A percentile compares a stretch with the other conserved stretches of the same genome.
Conservation (phyloP, 1,140 invertebrate genomes). For the Bathynomus jamesi region DNA sequence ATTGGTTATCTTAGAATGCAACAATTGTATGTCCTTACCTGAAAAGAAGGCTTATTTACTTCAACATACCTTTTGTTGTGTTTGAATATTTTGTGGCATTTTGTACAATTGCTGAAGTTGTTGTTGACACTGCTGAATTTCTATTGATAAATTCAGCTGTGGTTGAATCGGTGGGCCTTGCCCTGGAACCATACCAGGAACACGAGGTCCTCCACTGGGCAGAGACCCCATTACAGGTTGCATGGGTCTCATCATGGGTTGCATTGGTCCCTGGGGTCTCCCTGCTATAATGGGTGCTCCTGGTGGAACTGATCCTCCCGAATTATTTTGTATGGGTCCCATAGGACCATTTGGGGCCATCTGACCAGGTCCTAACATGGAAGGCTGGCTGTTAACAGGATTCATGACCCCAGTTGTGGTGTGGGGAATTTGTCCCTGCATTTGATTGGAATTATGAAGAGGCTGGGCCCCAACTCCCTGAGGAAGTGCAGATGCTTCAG, state of each 20-base stretch:
- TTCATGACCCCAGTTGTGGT: no score
- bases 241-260: not conserved
- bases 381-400: no score
- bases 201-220: no score
- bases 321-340: no score
- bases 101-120: slow-evolving; percentile 34
- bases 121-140: slow-evolving; percentile 32
- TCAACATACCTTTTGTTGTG: slow-evolving; percentile 32
- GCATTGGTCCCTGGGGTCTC: not conserved
- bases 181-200: not conserved
- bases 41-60: no score
- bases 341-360: slow-evolving; percentile 5
- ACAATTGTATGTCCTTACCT: no score
- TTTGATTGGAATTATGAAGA: no score
- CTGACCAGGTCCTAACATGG: no score
- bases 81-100: slow-evolving; percentile 30
- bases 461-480: no score
- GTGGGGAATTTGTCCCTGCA: no score
- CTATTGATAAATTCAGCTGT: slow-evolving; percentile 26
- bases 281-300: slow-evolving; percentile 4
- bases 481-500: no score
- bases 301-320: not conserved
- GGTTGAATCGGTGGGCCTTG: slow-evolving; percentile 19
- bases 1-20: no score
- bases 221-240: not conserved